Evolutionary conservation across 2,113 vertebrate genomes (phyloP).

Genomic region (Turdus rufiventris): DNA sequence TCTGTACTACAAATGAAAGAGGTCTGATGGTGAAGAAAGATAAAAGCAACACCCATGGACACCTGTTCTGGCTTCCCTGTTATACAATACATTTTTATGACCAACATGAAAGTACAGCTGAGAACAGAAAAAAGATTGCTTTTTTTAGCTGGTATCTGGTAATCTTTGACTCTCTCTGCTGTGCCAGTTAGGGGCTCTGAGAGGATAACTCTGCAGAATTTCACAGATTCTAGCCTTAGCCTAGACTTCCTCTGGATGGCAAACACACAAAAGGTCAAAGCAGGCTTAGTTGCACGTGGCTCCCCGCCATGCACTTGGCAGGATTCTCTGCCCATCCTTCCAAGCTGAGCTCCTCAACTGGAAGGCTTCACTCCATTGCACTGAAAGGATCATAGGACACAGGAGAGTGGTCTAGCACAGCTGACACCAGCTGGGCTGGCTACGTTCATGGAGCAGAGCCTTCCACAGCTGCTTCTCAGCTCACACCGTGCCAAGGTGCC

Average conservation of each 20-base stretch:
- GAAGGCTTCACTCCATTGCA: not conserved
- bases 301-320: not conserved
- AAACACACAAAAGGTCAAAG: not conserved
- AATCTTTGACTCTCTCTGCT: not conserved
- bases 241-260: not conserved
- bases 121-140: not conserved
- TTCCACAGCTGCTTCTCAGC: not conserved
- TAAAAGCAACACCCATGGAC: not conserved
- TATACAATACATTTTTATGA: not conserved
- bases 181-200: not conserved
- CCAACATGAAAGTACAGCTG: not conserved
- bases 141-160: not conserved
- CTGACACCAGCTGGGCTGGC: not conserved
- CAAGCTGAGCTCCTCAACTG: not conserved
- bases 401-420: not conserved
- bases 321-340: not conserved
- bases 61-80: not conserved
- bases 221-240: not conserved
- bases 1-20: not conserved
- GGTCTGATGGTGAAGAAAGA: not conserved
- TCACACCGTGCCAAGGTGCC: accelerated
- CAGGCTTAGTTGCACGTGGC: not conserved
- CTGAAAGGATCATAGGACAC: not conserved
- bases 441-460: not conserved
- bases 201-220: not conserved